These are phyloP conservation scores for Dipus sagitta DNA, from an alignment of 2,797 vertebrate species.

Conservation along the genomic window DNA sequence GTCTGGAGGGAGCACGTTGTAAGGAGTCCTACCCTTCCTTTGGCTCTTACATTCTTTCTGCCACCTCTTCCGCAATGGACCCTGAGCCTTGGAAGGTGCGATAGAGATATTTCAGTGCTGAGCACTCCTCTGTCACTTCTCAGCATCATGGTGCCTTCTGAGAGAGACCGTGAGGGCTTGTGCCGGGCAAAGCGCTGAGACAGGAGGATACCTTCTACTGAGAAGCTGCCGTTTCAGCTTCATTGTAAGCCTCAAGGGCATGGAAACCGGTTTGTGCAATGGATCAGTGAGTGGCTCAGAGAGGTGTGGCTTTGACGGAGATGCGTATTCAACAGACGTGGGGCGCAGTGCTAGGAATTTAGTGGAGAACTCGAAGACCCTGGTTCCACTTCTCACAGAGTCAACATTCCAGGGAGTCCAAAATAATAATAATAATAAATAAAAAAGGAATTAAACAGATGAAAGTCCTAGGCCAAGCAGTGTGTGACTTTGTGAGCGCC, in stretches of 20 bases:
- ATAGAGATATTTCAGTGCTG: no score
- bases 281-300: neutral
- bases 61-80: no score
- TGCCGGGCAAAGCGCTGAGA: rapidly evolving
- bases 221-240: neutral
- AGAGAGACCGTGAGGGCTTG: no score
- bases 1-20: no score
- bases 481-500: neutral
- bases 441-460: neutral
- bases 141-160: no score
- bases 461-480: neutral
- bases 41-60: no score
- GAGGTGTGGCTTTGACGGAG: neutral
- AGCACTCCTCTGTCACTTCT: no score
- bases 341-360: neutral
- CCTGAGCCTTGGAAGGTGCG: no score
- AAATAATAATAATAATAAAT: neutral
- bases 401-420: neutral
- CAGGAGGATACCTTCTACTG: neutral
- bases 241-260: neutral
- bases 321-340: neutral
- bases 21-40: no score
- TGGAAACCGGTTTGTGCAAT: neutral
- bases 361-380: neutral
- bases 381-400: neutral